Conservation (phyloP, 2,888 invertebrate species). For the Ophion slaviceki region DNA sequence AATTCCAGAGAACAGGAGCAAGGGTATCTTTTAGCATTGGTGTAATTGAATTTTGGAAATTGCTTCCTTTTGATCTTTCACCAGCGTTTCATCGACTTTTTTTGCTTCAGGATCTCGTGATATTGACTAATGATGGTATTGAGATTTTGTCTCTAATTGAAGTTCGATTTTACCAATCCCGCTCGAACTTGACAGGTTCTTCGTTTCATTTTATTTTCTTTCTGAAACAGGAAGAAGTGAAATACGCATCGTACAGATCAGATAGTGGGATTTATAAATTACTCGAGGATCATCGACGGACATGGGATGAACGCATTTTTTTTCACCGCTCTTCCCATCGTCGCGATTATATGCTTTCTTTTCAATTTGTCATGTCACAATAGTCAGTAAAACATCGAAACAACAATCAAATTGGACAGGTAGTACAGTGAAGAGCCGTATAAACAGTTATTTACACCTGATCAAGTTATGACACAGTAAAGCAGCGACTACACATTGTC, state of each 20-base stretch:
- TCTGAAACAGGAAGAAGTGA: conserved; percentile 49
- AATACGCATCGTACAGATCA: conserved; percentile 52
- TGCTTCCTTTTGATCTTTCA: conserved; percentile 6
- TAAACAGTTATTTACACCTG: conserved; percentile 51
- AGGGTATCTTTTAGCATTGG: conserved; percentile 8
- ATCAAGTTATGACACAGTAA: conserved; percentile 39
- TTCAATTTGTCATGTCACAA: conserved; percentile 47
- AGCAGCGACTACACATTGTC: conserved; percentile 52
- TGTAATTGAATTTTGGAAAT: conserved; percentile 41
- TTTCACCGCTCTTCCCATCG: not conserved
- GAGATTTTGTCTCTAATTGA: conserved; percentile 56
- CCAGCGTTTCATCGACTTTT: conserved; percentile 17
- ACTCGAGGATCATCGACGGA: conserved; percentile 24
- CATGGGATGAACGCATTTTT: conserved; percentile 2
- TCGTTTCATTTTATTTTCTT: conserved; percentile 48
- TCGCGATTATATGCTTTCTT: conserved; percentile 9
- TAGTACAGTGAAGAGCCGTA: conserved; percentile 61
- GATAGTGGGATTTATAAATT: conserved; percentile 28
- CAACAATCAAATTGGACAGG: conserved; percentile 62
- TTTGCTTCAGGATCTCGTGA: conserved; percentile 27
- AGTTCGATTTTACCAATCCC: conserved; percentile 37
- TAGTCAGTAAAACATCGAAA: conserved; percentile 61
- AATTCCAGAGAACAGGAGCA: conserved; percentile 36
- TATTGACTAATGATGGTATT: conserved; percentile 65
- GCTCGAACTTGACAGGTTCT: conserved; percentile 24